Percentiles rank a stretch among this genome's conserved stretches.
These are phyloP conservation scores for Menidia beryllina DNA, from an alignment of 2,113 vertebrate genomes.

Conservation along the genomic window DNA sequence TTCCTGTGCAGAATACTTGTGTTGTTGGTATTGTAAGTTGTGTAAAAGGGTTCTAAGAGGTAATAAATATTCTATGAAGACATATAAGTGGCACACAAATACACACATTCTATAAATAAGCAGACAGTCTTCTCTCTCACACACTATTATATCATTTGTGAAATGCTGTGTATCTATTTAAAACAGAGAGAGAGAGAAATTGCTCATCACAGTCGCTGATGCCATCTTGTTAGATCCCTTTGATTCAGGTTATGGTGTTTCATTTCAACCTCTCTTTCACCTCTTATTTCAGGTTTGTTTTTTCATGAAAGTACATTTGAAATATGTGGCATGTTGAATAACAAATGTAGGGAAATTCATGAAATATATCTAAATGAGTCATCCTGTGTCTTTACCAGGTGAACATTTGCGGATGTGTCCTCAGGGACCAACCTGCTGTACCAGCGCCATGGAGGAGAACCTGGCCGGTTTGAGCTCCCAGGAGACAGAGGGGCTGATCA, in stretches of 20 bases:
- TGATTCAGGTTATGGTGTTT: no score
- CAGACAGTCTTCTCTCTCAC: neutral
- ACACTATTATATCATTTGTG: neutral
- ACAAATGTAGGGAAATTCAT: neutral
- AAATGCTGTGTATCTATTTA: neutral
- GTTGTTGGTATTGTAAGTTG: neutral
- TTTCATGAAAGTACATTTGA: neutral
- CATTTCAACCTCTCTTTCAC: neutral
- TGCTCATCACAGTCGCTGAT: no score
- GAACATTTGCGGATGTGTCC: slow-evolving; percentile 95
- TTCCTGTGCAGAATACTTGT: slow-evolving; percentile 2
- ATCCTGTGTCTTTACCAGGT: slow-evolving; percentile 75
- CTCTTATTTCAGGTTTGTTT: neutral
- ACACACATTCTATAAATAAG: slow-evolving; percentile 2
- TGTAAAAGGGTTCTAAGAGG: slow-evolving; percentile 12
- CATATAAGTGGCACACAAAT: slow-evolving; percentile 5
- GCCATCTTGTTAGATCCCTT: no score
- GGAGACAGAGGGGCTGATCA: slow-evolving; percentile 90
- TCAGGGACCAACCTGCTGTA: slow-evolving; percentile 95
- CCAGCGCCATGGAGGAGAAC: slow-evolving; percentile 93
- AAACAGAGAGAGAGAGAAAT: no score
- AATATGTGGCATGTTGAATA: neutral
- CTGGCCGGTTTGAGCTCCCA: slow-evolving; percentile 85
- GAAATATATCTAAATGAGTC: neutral
- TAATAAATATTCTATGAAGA: slow-evolving; percentile 33